These are phyloP conservation scores for Euwallacea similis DNA, from an alignment of 1,140 invertebrate species.

Conservation along the genomic window DNA sequence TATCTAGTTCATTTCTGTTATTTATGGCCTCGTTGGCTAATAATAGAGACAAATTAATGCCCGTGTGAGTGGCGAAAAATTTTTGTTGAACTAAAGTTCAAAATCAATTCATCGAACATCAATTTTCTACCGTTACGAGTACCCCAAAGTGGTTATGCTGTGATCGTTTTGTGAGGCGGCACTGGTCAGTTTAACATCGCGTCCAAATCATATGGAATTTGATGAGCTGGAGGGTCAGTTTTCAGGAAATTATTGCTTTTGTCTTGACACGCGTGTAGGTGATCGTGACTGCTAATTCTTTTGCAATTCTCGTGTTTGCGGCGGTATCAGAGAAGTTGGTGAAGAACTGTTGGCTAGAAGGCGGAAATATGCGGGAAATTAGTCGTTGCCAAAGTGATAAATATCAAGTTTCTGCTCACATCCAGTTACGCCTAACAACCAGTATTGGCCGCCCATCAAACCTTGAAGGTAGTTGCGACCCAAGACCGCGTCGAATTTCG, in stretches of 20 bases:
- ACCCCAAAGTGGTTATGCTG: neutral
- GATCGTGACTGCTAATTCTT: slow-evolving; percentile 23
- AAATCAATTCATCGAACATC: neutral
- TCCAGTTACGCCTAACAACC: no score
- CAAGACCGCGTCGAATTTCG: no score
- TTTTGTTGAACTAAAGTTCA: neutral
- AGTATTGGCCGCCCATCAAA: no score
- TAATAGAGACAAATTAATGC: neutral
- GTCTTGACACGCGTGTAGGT: slow-evolving; percentile 27
- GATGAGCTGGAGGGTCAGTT: slow-evolving; percentile 13
- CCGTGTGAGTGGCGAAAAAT: neutral
- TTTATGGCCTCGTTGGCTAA: neutral
- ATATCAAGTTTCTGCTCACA: no score
- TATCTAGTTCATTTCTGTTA: slow-evolving; percentile 9
- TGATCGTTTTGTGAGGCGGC: slow-evolving; percentile 24
- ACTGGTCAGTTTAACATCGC: slow-evolving; percentile 16
- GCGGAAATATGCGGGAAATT: no score
- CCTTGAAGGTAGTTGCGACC: no score
- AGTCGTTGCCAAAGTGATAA: no score
- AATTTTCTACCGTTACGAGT: slow-evolving; percentile 27
- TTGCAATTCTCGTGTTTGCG: neutral
- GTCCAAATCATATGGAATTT: slow-evolving; percentile 29
- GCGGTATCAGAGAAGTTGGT: no score
- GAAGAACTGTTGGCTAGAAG: no score
- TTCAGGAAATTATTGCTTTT: slow-evolving; percentile 32